A percentile compares a stretch with the other conserved stretches of the same genome.
phyloP scores from a whole-genome alignment of 1,140 invertebrate genomes.

The Charaxes varanes region DNA sequence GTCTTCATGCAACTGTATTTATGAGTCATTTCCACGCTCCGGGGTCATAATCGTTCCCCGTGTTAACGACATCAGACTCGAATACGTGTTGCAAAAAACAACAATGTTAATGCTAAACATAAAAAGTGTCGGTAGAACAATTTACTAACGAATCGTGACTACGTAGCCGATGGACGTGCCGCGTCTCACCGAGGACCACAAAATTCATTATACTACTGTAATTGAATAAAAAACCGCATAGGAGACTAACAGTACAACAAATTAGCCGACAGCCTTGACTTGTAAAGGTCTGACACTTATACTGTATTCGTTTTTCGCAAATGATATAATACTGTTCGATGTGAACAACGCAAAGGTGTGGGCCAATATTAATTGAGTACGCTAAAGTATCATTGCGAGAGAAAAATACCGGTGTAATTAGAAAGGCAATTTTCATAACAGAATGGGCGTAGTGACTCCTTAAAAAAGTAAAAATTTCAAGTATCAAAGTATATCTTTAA shows the following conservation, averaged over 20 bases:
- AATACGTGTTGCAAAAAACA: slow-evolving; percentile 6
- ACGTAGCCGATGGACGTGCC: slow-evolving; percentile 8
- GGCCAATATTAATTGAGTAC: too few species aligned
- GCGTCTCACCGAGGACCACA: slow-evolving; percentile 10
- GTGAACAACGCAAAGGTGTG: too few species aligned
- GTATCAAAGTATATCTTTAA: too few species aligned
- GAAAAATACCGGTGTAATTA: too few species aligned
- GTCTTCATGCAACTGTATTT: too few species aligned
- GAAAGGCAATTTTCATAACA: too few species aligned
- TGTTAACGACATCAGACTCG: slow-evolving; percentile 1
- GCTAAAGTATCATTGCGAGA: too few species aligned
- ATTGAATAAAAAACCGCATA: slow-evolving; percentile 17
- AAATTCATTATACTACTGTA: slow-evolving; percentile 13
- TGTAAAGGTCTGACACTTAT: too few species aligned
- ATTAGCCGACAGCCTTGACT: neutral
- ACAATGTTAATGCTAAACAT: slow-evolving; percentile 18
- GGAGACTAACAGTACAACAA: slow-evolving; percentile 7
- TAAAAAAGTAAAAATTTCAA: too few species aligned
- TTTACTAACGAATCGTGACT: slow-evolving; percentile 14
- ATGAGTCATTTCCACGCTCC: slow-evolving; percentile 3
- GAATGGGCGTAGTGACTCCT: too few species aligned
- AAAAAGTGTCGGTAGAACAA: slow-evolving; percentile 17
- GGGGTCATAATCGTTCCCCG: slow-evolving; percentile 1
- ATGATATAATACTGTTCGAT: too few species aligned
- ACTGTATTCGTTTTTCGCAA: too few species aligned